Base-by-base conservation (phyloP, 2,888 invertebrate species). In the Aspidapion aeneum region DNA sequence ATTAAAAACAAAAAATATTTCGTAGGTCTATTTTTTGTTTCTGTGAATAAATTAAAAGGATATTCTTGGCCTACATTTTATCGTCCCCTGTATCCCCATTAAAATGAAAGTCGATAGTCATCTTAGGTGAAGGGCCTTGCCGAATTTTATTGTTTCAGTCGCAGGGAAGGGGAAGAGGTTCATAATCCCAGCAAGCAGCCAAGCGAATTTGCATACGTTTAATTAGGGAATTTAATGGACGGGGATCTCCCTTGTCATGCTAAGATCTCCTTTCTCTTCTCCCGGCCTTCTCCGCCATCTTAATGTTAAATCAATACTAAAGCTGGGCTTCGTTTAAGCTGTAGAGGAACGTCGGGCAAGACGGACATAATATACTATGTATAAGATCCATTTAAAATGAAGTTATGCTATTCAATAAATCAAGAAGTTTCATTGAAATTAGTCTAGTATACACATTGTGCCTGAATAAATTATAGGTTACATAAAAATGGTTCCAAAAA, bases 201-300 rank as follows among this genome's bases (percentile, higher is more conserved):
- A n/a, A 72, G 72, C 72, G 70, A 71, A 72, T 73, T 73, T 73
- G 71, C 73, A 73, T 73, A 73, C 71, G 72, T 73, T 73, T 73
- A 73, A 73, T 73, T 73, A 72, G 70, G 66, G 66, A 35, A 66
- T 68, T 70, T 71, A 73, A 73, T 72, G 70, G 71, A 70, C 71
- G 68, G 62, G 69, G 66, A 60, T 66, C 66, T 63, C 70, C 70
- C 68, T 60, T 61, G 62, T 63, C 62, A 57, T 64, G 64, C 58
- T 68, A 69, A 70, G 70, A 71, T 71, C 66, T 63, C 64, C 66
- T 66, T 65, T 68, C 63, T 64, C 61, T 63, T 63, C 63, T 57
- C 60, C 12, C 35, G 35, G 72, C 72, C 72, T 71, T 72, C 72
- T 72, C 71, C 71, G 72, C 72, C 72, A 72, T 72, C 72, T 72